Percentiles rank a stretch among this genome's conserved stretches.
phyloP scores from a whole-genome alignment of 37 sponge, comb jelly and placozoan genomes.

The Theonella swinhoei region DNA sequence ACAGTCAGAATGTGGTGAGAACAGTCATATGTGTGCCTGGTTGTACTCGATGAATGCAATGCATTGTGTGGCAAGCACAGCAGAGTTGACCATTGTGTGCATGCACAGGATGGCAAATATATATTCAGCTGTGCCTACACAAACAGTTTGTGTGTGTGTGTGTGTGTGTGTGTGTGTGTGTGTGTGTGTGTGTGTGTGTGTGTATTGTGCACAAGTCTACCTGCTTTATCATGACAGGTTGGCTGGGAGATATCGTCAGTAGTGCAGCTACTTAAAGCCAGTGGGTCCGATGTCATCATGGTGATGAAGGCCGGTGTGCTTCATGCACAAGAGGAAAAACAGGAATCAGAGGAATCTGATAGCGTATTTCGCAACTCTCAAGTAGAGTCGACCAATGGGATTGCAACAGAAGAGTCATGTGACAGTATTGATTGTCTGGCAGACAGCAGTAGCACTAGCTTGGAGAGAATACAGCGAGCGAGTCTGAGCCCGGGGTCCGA shows the following conservation, averaged over 20 bases:
- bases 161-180: no score
- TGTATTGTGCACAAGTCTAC: no score
- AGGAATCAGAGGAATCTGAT: background rate
- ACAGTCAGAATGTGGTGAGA: constrained; percentile 77
- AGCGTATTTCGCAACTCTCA: background rate
- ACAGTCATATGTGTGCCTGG: background rate
- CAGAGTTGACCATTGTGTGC: background rate
- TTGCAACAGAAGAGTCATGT: background rate
- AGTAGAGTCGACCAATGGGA: background rate
- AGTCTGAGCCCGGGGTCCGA: background rate
- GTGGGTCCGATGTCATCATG: constrained; percentile 42
- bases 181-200: no score
- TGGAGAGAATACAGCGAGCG: background rate
- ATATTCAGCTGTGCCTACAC: background rate
- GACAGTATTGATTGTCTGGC: background rate
- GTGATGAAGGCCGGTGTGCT: constrained; percentile 22
- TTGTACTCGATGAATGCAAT: no score
- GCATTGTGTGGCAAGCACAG: no score
- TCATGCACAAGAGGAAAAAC: background rate
- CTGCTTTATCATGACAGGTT: no score
- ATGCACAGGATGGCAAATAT: background rate
- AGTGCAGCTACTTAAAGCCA: constrained; percentile 40
- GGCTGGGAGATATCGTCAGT: constrained; percentile 72
- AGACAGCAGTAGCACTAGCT: background rate
- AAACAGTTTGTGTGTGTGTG: no score